These are phyloP conservation scores for Alouatta palliata DNA, from an alignment of 2,113 vertebrate genomes.

Conservation along the genomic window DNA sequence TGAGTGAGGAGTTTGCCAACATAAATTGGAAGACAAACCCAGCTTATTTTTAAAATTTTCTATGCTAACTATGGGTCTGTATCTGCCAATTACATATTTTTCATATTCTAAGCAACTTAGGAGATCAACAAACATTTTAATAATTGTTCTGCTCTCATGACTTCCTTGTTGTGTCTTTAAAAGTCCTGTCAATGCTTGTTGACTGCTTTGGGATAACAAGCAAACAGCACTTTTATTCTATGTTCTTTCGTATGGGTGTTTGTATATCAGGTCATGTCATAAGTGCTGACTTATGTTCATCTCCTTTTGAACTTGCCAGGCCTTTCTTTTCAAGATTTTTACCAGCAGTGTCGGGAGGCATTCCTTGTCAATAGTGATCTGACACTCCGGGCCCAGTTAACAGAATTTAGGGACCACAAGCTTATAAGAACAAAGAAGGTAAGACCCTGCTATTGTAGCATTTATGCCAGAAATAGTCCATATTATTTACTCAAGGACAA, in stretches of 20 bases:
- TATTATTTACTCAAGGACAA: background rate
- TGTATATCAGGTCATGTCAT: background rate
- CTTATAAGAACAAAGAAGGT: slow-evolving; percentile 96
- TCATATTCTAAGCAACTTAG: background rate
- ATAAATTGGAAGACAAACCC: background rate
- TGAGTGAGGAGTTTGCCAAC: background rate
- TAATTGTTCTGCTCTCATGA: background rate
- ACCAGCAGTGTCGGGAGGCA: slow-evolving; percentile 97
- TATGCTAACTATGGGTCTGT: background rate
- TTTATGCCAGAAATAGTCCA: background rate
- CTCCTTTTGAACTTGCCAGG: slow-evolving; percentile 82
- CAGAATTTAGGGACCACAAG: slow-evolving; percentile 98
- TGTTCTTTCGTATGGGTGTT: background rate
- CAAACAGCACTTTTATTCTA: background rate
- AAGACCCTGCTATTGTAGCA: background rate
- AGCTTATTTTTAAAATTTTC: background rate
- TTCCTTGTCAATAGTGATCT: slow-evolving; percentile 98
- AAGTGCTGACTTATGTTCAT: background rate
- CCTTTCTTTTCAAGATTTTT: slow-evolving; percentile 98
- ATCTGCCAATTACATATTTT: background rate
- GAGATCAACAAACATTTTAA: background rate
- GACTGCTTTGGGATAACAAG: background rate
- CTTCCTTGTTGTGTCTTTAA: background rate
- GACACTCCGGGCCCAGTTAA: slow-evolving; percentile 97
- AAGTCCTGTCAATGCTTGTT: background rate